Evolutionary conservation across 2,113 vertebrate genomes (phyloP).

Genomic region (Protomyctophum bolini): DNA sequence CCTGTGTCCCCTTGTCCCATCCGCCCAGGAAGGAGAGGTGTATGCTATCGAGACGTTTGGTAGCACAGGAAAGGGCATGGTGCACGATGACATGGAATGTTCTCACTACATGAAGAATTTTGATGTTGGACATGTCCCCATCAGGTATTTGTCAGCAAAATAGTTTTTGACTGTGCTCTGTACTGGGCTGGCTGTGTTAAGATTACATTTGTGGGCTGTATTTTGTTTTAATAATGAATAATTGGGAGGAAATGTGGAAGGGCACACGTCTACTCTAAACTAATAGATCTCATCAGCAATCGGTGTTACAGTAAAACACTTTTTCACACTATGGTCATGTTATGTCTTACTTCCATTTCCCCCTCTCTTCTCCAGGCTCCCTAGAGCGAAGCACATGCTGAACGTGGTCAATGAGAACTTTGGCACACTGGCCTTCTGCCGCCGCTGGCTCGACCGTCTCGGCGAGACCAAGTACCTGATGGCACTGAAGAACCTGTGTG

Average conservation of each 20-base stretch:
- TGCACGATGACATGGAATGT: constrained; percentile 99
- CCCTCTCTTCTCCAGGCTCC: constrained; percentile 80
- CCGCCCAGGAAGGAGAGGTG: constrained; percentile 92
- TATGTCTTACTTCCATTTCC: neutral
- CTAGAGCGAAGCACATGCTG: constrained; percentile 94
- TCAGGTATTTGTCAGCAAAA: constrained; percentile 80
- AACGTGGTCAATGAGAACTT: constrained; percentile 98
- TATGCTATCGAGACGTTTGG: constrained; percentile 99
- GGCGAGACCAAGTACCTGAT: constrained; percentile 99
- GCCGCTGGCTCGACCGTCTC: constrained; percentile 97
- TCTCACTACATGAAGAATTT: constrained; percentile 99
- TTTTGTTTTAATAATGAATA: neutral
- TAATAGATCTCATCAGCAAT: neutral
- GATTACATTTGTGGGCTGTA: too few relatives aligned
- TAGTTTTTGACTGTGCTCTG: too few relatives aligned
- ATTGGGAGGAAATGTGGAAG: too few relatives aligned
- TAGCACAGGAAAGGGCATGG: constrained; percentile 98
- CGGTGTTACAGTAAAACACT: too few relatives aligned
- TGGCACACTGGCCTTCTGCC: constrained; percentile 97
- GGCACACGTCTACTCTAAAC: too few relatives aligned
- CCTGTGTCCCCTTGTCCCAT: neutral
- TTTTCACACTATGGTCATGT: neutral
- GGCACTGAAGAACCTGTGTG: constrained; percentile 98
- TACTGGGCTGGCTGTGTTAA: too few relatives aligned
- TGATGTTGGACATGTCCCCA: constrained; percentile 97